Evolutionary conservation across 2,888 invertebrate genomes (phyloP), one percentile per base, ranked within the genome.

Genomic region (Physocephala rufipes): DNA sequence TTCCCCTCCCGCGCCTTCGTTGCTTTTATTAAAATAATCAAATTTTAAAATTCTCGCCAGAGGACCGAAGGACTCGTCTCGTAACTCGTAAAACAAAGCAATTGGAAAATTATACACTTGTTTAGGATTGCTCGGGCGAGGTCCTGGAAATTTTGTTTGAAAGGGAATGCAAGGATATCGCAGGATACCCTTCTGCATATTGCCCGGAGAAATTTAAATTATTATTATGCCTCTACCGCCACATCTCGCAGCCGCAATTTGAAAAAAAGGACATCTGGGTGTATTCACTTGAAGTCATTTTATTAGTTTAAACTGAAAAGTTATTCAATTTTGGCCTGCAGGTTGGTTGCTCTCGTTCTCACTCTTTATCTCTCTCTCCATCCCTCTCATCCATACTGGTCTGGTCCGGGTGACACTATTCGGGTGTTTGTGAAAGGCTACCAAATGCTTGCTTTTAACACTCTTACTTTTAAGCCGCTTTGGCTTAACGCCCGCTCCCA

Each of bases 31-130:
- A 80, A 84, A 83, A 82, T 84, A 83, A 83, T 82, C 80, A 79
- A 84, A 82, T 83, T 82, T 82, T 82, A 78, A 80, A 83, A 79
- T 77, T 79, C 76, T 61, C 68, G 62, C 68, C 24, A 4, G 36
- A 36, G 36, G 5, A 36, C 36, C 36, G 36, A 9, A 36, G n/a
- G n/a, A n/a, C n/a, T 36, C 49, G 47, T 45, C 26, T 7, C 28
- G 58, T 15, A 55, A 68, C 65, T 69, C 69, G 76, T 74, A 74
- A 78, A 78, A 77, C 79, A 82, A 83, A 82, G 81, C 83, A 84
- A 84, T 84, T 80, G 84, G 80, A 83, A 85, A 82, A 85, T 83
- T 82, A 85, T 82, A 81, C 81, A 84, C 84, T 83, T 84, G 81
- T 82, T 62, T 78, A 74, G 77, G 9, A 81, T 79, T 78, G 78